Percentiles rank a stretch among this genome's conserved stretches.
phyloP scores from a whole-genome alignment of 2,113 vertebrate genomes.

The Gadus macrocephalus region DNA sequence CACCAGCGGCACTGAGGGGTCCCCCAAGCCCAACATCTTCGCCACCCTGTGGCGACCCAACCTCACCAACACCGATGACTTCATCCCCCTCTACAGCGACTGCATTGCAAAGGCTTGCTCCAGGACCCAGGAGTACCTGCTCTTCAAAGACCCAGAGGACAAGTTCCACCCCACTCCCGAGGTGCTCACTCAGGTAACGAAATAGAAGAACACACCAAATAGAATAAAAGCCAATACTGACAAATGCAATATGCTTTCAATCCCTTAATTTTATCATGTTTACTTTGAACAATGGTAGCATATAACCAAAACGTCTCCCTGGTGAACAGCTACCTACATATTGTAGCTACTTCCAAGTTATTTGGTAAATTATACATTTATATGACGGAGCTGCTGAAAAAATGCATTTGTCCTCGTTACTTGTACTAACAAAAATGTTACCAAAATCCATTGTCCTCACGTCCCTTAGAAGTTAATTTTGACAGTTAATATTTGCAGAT shows the following conservation, averaged over 20 bases:
- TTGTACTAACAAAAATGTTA: neutral
- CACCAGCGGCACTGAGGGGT: accelerated
- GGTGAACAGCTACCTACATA: too few relatives aligned
- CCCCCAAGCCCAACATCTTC: slow-evolving; percentile 44
- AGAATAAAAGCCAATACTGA: neutral
- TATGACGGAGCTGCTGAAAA: too few relatives aligned
- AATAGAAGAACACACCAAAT: neutral
- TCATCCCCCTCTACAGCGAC: slow-evolving; percentile 58
- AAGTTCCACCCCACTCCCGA: slow-evolving; percentile 54
- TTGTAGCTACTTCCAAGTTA: too few relatives aligned
- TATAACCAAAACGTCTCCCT: too few relatives aligned
- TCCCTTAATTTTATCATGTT: neutral
- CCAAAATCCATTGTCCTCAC: neutral
- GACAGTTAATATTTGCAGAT: slow-evolving; percentile 41
- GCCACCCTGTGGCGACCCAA: slow-evolving; percentile 39
- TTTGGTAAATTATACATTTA: too few relatives aligned
- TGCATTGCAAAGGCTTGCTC: slow-evolving; percentile 57
- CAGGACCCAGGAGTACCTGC: slow-evolving; percentile 68
- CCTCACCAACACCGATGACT: slow-evolving; percentile 27
- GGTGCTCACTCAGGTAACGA: slow-evolving; percentile 54
- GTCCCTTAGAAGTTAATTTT: neutral
- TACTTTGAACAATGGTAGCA: neutral
- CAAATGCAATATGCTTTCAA: neutral
- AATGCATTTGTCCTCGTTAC: too few relatives aligned
- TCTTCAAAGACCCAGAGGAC: slow-evolving; percentile 66